phyloP scores from a whole-genome alignment of 2,113 vertebrate species.

The Mionectes macconnelli region DNA sequence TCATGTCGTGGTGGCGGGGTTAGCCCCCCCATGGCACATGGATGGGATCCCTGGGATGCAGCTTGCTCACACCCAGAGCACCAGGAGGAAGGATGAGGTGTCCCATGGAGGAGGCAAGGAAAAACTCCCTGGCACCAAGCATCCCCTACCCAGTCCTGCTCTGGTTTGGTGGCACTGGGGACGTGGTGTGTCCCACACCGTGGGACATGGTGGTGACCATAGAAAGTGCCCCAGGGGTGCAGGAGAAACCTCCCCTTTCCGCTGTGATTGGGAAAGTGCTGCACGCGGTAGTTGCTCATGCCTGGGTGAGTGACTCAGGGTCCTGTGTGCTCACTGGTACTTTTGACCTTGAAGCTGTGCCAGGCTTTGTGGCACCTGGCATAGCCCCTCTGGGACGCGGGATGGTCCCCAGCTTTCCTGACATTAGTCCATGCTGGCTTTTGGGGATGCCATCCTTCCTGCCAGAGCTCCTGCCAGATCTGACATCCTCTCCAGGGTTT shows the following conservation, averaged over 20 bases:
- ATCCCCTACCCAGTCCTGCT: neutral
- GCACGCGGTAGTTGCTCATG: neutral
- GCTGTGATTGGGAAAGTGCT: slow-evolving; percentile 13
- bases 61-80: neutral
- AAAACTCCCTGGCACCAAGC: neutral
- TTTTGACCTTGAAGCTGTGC: neutral
- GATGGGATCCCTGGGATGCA: neutral
- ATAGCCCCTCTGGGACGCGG: neutral
- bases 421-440: neutral
- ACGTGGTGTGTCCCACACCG: accelerated
- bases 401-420: neutral
- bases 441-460: neutral
- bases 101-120: neutral
- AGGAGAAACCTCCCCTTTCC: neutral
- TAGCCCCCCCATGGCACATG: accelerated
- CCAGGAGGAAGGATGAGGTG: neutral
- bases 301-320: neutral
- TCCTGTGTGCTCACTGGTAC: neutral
- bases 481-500: neutral
- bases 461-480: neutral
- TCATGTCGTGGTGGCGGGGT: neutral
- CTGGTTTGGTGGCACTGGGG: neutral
- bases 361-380: neutral
- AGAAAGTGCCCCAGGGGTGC: neutral
- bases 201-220: neutral